These are phyloP conservation scores for Aphyosemion australe DNA, from an alignment of 2,113 vertebrate species.

Conservation along the genomic window DNA sequence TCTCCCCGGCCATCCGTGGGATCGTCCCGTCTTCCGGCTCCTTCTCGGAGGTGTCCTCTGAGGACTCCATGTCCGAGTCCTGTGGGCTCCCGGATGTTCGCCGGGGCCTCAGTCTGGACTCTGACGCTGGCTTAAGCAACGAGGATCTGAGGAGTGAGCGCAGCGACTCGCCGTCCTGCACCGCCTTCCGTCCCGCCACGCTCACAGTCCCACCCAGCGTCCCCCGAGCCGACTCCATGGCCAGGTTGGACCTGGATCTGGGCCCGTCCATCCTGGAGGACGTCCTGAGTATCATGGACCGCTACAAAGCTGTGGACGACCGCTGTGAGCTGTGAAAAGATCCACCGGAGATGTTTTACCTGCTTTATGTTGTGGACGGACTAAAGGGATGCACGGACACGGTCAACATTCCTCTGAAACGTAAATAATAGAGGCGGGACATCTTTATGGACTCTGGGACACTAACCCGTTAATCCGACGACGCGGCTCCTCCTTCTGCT, in stretches of 20 bases:
- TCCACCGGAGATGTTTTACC: slow-evolving; percentile 17
- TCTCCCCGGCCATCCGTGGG: slow-evolving; percentile 64
- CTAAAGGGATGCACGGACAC: background rate
- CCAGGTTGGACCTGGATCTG: slow-evolving; percentile 78
- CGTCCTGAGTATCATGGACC: slow-evolving; percentile 84
- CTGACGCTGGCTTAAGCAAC: slow-evolving; percentile 79
- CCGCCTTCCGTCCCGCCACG: background rate
- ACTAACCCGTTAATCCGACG: too few species aligned
- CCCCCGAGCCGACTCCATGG: slow-evolving; percentile 75
- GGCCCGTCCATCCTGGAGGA: slow-evolving; percentile 86
- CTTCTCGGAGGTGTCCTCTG: slow-evolving; percentile 79
- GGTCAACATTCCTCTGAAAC: too few species aligned
- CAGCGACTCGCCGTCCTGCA: slow-evolving; percentile 57
- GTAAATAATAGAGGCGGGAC: too few species aligned
- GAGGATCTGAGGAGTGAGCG: slow-evolving; percentile 77
- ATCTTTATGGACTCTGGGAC: too few species aligned
- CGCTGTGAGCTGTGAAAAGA: slow-evolving; percentile 70
- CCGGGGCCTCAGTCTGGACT: slow-evolving; percentile 73
- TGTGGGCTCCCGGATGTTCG: slow-evolving; percentile 65
- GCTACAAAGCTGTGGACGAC: slow-evolving; percentile 75
- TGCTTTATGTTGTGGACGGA: slow-evolving; percentile 11
- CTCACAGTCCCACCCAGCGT: slow-evolving; percentile 28
- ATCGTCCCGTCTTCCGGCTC: slow-evolving; percentile 76
- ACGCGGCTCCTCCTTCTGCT: too few species aligned
- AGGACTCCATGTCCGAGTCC: slow-evolving; percentile 77